Base-by-base conservation (phyloP, 2,113 vertebrate genomes). In the Canis aureus region DNA sequence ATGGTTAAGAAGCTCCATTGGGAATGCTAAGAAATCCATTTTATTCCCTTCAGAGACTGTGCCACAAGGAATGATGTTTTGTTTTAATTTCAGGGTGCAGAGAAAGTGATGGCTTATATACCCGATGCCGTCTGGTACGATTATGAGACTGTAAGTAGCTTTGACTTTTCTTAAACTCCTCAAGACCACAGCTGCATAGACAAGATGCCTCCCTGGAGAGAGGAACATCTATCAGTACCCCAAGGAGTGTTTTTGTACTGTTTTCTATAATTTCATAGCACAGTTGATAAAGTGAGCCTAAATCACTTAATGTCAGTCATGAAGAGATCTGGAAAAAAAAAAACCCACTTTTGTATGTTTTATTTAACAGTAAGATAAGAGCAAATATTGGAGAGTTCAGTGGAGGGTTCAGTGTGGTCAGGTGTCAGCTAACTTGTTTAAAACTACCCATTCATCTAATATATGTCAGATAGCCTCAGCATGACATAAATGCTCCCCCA, bases 121-220 rank as follows among this genome's bases (percentile, higher is more conserved):
- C 99, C 99, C 38, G 99, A 99, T 66, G 99, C 99, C 8, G 62
- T 98, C 27, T 99, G 99, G 99, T 99, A 99, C 0, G 98, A 99
- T 19, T 99, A 99, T 15, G 99, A 99, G 3, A 99, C 99, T 71
- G 99, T 99, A 98, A 99, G 99, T 98, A 94, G 35, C 87, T n/a
- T 10, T 67, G 43, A 67, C 49, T 95, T 87, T 67, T 5, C 55
- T 85, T 35, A 20, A 55, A 76, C 69, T 74, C 38, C 25, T 69
- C 17, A 15, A 82, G 69, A 60, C 25, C 27, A 38, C 1, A 78
- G 59, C 16, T 32, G 6, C 11, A 27, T 8, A 76, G 74, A 89
- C 29, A 83, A 62, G n/a, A 3, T 49, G 6, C 2, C 35, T 84
- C 59, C 55, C 16, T 13, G 0, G 22, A 74, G 17, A 89, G 29